A percentile compares a stretch with the other conserved stretches of the same genome.
Conservation (phyloP, 2,888 invertebrate species). For the Synanthedon myopaeformis region DNA sequence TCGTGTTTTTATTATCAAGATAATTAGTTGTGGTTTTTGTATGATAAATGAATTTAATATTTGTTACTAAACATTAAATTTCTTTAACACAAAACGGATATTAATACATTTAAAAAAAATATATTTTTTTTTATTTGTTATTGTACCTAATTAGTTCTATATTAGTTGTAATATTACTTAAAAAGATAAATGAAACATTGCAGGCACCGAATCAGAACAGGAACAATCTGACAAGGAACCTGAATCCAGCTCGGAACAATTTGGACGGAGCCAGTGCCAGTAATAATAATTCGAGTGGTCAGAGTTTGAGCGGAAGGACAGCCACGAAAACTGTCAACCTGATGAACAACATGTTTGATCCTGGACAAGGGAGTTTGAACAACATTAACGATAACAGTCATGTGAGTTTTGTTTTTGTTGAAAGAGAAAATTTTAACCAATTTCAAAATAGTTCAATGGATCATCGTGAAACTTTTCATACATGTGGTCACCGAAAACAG, state of each 20-base stretch:
- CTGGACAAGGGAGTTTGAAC: constrained; percentile 49
- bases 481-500: no score
- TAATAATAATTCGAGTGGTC: constrained; percentile 46
- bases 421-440: neutral
- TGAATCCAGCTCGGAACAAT: constrained; percentile 55
- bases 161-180: no score
- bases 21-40: no score
- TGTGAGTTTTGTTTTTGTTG: constrained; percentile 23
- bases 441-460: neutral
- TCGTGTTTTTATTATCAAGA: no score
- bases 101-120: no score
- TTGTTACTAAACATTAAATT: no score
- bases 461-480: neutral
- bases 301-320: constrained; percentile 38
- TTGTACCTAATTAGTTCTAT: no score
- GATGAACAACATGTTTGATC: constrained; percentile 64
- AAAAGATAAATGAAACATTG: constrained; percentile 10
- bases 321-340: constrained; percentile 56
- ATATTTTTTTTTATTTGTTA: neutral
- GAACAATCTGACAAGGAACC: constrained; percentile 56
- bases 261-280: constrained; percentile 42
- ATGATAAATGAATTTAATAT: no score
- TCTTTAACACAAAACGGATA: no score
- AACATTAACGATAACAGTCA: constrained; percentile 56
- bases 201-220: constrained; percentile 55